These are phyloP conservation scores for Calidris pugnax DNA, from an alignment of 2,113 vertebrate species.

Conservation along the genomic window DNA sequence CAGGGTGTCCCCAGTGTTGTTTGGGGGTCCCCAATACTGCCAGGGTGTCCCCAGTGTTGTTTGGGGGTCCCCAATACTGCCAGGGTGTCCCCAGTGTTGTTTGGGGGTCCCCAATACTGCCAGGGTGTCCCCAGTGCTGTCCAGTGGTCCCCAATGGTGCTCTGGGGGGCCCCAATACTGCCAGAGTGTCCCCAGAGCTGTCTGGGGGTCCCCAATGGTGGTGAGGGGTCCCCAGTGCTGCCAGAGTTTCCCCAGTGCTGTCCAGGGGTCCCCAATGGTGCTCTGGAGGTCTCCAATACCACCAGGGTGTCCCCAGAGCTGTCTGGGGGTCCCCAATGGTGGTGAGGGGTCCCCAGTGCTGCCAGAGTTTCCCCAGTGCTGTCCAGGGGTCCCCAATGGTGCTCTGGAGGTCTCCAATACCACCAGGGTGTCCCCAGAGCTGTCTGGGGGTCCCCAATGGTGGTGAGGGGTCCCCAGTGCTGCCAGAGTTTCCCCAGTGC, in stretches of 20 bases:
- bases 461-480: neutral
- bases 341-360: too few relatives aligned
- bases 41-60: too few relatives aligned
- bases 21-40: too few relatives aligned
- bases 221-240: too few relatives aligned
- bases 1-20: too few relatives aligned
- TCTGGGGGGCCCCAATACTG: fast-evolving
- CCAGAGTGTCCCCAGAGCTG: too few relatives aligned
- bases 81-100: fast-evolving
- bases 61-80: too few relatives aligned
- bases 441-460: too few relatives aligned
- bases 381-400: fast-evolving
- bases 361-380: neutral
- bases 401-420: too few relatives aligned
- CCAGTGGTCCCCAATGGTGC: fast-evolving
- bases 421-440: too few relatives aligned
- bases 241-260: fast-evolving
- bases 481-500: fast-evolving
- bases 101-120: neutral
- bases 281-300: neutral
- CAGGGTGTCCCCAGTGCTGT: fast-evolving
- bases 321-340: neutral
- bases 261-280: too few relatives aligned
- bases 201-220: fast-evolving
- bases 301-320: too few relatives aligned